Percentiles rank a stretch among this genome's conserved stretches.
These are phyloP conservation scores for Leptinotarsa defecta DNA, from an alignment of 1,140 invertebrate species.

Conservation along the genomic window DNA sequence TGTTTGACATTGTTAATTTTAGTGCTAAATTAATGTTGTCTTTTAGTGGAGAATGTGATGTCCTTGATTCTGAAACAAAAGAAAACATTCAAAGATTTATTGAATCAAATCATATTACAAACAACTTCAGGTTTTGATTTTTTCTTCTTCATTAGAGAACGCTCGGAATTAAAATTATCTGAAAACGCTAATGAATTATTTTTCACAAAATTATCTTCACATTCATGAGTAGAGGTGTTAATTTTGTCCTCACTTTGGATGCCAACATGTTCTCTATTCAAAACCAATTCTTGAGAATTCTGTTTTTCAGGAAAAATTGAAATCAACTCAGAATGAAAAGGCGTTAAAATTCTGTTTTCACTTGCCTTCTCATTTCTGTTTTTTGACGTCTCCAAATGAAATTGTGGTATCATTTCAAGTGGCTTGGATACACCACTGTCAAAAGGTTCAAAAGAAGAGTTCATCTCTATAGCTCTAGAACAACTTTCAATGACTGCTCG, in stretches of 20 bases:
- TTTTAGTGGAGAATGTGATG: neutral
- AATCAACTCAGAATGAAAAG: conserved; percentile 3
- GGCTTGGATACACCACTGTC: neutral
- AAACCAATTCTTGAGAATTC: neutral
- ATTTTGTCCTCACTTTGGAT: neutral
- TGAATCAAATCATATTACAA: conserved; percentile 14
- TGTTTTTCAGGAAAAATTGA: neutral
- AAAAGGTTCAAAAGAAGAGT: neutral
- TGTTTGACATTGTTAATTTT: conserved; percentile 32
- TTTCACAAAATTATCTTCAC: too few species aligned
- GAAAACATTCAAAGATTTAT: conserved; percentile 4
- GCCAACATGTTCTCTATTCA: neutral
- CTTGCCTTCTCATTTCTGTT: neutral
- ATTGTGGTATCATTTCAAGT: neutral
- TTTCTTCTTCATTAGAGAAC: neutral
- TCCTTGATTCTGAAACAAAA: conserved; percentile 20
- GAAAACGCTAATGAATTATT: neutral
- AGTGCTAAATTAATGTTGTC: conserved; percentile 27
- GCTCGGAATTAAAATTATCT: neutral
- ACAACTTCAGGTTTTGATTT: conserved; percentile 17
- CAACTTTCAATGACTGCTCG: neutral
- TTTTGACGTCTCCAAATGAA: neutral
- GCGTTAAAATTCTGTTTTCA: neutral
- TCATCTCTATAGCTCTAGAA: neutral
- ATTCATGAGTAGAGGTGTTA: neutral